These are phyloP conservation scores for Paradoxurus hermaphroditus DNA, from an alignment of 2,113 vertebrate species.

Conservation along the genomic window DNA sequence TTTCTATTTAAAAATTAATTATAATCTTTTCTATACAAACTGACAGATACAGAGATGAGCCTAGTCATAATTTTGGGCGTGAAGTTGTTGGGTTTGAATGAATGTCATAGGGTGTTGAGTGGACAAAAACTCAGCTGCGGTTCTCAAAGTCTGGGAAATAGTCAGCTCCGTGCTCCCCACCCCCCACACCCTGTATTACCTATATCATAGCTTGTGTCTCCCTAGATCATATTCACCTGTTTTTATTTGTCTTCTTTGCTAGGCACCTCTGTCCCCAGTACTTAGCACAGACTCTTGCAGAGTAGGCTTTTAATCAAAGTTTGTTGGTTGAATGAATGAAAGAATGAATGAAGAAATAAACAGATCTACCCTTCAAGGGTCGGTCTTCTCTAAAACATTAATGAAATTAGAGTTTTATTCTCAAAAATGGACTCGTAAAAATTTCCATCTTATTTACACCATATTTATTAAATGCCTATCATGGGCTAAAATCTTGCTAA, in stretches of 20 bases:
- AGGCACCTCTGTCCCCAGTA: neutral
- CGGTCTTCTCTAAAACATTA: neutral
- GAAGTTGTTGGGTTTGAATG: neutral
- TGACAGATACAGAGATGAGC: neutral
- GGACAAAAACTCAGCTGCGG: neutral
- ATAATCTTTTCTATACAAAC: neutral
- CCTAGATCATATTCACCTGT: neutral
- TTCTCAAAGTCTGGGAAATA: neutral
- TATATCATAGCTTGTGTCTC: neutral
- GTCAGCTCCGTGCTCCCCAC: neutral
- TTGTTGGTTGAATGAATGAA: neutral
- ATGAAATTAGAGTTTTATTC: neutral
- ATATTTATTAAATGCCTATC: neutral
- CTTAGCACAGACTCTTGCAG: neutral
- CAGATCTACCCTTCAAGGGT: neutral
- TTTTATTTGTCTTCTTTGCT: neutral
- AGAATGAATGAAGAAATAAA: neutral
- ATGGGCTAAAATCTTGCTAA: neutral
- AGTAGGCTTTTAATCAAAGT: neutral
- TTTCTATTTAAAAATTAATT: constrained; percentile 10
- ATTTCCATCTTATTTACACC: neutral
- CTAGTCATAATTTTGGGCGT: neutral
- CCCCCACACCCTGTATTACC: neutral
- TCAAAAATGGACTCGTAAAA: neutral
- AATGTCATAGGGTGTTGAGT: neutral